These are phyloP conservation scores for Pterois miles DNA, from an alignment of 2,797 vertebrate species.

Conservation along the genomic window DNA sequence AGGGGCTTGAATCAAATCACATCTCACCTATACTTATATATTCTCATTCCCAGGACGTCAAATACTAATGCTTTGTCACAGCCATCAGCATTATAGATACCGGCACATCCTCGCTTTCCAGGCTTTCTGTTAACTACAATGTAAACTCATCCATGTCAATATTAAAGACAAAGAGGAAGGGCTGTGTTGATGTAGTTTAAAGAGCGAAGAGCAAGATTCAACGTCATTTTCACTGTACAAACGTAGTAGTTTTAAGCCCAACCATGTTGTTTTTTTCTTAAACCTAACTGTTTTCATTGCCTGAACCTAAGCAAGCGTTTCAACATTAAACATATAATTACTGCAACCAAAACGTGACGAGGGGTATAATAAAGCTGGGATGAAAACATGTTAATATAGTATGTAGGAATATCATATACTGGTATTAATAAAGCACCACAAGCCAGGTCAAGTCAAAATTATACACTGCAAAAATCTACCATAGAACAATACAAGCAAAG, in stretches of 20 bases:
- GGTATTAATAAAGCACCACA: not conserved
- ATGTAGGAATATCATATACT: not conserved
- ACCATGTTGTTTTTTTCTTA: not conserved
- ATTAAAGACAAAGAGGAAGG: too few relatives aligned
- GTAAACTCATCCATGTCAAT: too few relatives aligned
- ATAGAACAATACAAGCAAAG: not conserved
- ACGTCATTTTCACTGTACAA: too few relatives aligned
- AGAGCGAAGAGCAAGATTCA: too few relatives aligned
- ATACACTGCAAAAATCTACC: not conserved
- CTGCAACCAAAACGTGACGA: not conserved
- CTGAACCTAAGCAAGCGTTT: not conserved
- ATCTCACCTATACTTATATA: not conserved
- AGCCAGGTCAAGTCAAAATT: not conserved
- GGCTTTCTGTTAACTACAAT: too few relatives aligned
- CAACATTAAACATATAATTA: not conserved
- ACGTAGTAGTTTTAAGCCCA: not conserved
- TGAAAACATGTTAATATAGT: not conserved
- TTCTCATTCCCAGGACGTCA: too few relatives aligned
- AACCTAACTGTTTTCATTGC: not conserved
- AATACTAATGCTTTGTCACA: too few relatives aligned
- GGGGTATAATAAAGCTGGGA: not conserved
- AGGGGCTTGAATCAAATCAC: conserved; percentile 15
- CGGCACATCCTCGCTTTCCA: too few relatives aligned
- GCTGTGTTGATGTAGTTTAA: too few relatives aligned
- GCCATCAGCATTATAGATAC: too few relatives aligned